phyloP scores from a whole-genome alignment of 2,888 invertebrate species.

The Eumacrocentrus americanus region DNA sequence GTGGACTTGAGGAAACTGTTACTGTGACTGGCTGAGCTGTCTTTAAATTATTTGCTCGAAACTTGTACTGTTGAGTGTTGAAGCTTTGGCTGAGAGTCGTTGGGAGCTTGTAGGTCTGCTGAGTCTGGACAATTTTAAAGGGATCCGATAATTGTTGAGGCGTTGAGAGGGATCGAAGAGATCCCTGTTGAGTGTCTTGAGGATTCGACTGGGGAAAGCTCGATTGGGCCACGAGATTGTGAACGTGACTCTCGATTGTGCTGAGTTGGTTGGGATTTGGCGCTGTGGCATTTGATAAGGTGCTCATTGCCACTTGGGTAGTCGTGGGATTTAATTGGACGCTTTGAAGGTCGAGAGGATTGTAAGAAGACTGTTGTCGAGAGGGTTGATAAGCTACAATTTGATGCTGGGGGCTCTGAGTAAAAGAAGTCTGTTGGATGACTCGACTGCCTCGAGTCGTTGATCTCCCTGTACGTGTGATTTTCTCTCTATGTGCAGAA shows the following conservation, averaged over 20 bases:
- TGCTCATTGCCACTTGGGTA: slow-evolving; percentile 30
- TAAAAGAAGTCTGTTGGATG: slow-evolving; percentile 49
- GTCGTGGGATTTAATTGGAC: slow-evolving; percentile 37
- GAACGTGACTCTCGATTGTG: slow-evolving; percentile 40
- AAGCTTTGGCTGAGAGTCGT: slow-evolving; percentile 36
- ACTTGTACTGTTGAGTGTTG: slow-evolving; percentile 54
- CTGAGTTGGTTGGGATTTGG: slow-evolving; percentile 37
- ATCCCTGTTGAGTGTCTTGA: slow-evolving; percentile 42
- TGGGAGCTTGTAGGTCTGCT: slow-evolving; percentile 55
- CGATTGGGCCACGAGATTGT: slow-evolving; percentile 42
- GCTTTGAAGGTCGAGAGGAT: slow-evolving; percentile 47
- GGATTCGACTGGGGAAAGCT: slow-evolving; percentile 42
- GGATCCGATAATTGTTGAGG: slow-evolving; percentile 45
- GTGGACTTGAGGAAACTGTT: slow-evolving; percentile 48
- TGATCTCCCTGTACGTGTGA: slow-evolving; percentile 42
- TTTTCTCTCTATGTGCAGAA: slow-evolving; percentile 44
- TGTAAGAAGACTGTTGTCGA: background rate
- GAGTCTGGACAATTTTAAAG: slow-evolving; percentile 51
- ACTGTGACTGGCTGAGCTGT: slow-evolving; percentile 47
- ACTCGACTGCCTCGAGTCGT: slow-evolving; percentile 44
- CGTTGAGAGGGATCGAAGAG: slow-evolving; percentile 46
- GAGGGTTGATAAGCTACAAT: slow-evolving; percentile 44
- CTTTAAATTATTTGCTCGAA: slow-evolving; percentile 28
- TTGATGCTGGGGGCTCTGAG: slow-evolving; percentile 46
- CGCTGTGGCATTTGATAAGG: background rate